Conservation (phyloP, 2,113 vertebrate genomes). For the Craseonycteris thonglongyai region DNA sequence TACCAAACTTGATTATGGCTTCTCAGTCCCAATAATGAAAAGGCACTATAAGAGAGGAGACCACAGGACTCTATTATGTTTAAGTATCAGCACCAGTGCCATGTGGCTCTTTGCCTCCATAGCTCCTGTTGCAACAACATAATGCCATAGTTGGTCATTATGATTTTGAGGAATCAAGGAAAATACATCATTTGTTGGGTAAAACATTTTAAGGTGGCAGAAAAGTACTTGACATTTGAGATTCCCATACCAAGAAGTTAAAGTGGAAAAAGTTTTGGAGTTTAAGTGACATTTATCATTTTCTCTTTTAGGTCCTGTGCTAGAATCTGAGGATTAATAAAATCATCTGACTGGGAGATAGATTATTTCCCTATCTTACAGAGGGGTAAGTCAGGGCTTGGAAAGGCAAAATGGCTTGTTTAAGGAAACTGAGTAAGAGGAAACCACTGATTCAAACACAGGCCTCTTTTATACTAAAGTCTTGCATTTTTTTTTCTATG, state of each 20-base stretch:
- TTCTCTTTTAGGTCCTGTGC: neutral
- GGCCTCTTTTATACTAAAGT: neutral
- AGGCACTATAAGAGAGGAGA: neutral
- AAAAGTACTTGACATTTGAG: neutral
- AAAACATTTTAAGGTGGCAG: neutral
- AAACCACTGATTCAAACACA: neutral
- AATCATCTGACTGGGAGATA: neutral
- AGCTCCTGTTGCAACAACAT: neutral
- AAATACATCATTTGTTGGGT: neutral
- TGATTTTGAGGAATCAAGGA: neutral
- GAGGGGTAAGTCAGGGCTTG: neutral
- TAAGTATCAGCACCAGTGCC: neutral
- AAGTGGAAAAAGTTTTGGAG: neutral
- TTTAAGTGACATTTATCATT: neutral
- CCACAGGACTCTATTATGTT: neutral
- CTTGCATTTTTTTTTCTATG: neutral
- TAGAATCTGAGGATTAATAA: neutral
- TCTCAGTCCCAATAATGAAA: conserved; percentile 12
- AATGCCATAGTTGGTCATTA: neutral
- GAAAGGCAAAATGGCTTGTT: neutral
- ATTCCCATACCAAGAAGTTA: neutral
- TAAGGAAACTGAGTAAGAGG: neutral
- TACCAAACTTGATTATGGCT: neutral
- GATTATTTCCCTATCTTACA: neutral
- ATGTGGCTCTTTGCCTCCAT: neutral